Evolutionary conservation across 2,797 vertebrate genomes (phyloP).

Genomic region (Cygnus olor): DNA sequence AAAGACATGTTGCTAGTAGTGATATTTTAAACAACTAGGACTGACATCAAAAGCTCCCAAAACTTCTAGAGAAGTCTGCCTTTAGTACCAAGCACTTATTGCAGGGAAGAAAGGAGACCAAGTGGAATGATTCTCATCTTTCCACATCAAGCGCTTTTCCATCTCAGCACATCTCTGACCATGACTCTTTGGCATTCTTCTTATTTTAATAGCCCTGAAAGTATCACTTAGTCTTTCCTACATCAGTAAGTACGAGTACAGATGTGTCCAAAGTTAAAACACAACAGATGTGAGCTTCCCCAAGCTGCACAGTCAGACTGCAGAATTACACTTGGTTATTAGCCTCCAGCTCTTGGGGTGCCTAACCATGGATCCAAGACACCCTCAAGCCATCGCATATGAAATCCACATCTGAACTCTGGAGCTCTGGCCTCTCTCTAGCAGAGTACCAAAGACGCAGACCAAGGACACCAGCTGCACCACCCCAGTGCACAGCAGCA

Average conservation of each 20-base stretch:
- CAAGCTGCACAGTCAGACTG: neutral
- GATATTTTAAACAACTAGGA: neutral
- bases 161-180: neutral
- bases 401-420: neutral
- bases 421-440: neutral
- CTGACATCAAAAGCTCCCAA: neutral
- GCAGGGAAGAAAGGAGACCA: neutral
- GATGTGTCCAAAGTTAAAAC: slow-evolving; percentile 1
- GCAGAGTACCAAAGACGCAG: neutral
- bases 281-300: slow-evolving; percentile 12
- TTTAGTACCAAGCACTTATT: neutral
- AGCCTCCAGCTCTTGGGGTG: neutral
- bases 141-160: neutral
- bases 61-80: neutral
- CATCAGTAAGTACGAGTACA: neutral
- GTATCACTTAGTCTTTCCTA: neutral
- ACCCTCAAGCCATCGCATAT: neutral
- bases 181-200: neutral
- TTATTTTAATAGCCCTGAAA: neutral
- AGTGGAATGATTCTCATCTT: neutral
- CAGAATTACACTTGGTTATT: neutral
- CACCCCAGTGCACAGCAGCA: neutral
- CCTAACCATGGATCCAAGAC: neutral
- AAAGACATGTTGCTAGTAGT: neutral
- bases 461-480: neutral